Evolutionary conservation across 2,113 vertebrate species (phyloP).

Genomic region (Dicentrarchus labrax): DNA sequence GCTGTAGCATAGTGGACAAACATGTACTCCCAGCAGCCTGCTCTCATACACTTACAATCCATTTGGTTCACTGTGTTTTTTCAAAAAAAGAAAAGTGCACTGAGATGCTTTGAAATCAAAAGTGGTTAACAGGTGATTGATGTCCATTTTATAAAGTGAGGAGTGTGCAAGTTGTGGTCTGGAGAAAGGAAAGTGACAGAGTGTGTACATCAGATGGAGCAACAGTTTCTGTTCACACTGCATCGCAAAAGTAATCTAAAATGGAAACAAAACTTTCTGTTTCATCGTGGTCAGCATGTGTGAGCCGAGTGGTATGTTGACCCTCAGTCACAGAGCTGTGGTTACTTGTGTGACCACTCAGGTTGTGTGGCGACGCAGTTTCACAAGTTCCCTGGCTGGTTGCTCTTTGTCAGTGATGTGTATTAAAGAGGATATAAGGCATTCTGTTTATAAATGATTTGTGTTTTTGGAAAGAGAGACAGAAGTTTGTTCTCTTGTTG

Average conservation of each 20-base stretch:
- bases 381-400: constrained; percentile 48
- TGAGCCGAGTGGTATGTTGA: constrained; percentile 23
- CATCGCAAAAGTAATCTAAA: constrained; percentile 22
- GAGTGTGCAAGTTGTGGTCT: constrained; percentile 57
- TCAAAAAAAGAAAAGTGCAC: constrained; percentile 54
- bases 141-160: constrained; percentile 39
- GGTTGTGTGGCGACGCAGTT: constrained; percentile 21
- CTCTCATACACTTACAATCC: constrained; percentile 67
- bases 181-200: constrained; percentile 53
- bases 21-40: constrained; percentile 52
- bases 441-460: constrained; percentile 77
- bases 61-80: constrained; percentile 78
- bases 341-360: constrained; percentile 25
- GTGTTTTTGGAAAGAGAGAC: constrained; percentile 63
- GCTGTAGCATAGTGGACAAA: constrained; percentile 61
- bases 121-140: constrained; percentile 27
- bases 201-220: constrained; percentile 23
- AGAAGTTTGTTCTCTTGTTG: constrained; percentile 50
- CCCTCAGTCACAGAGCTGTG: constrained; percentile 36
- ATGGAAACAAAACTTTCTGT: constrained; percentile 17
- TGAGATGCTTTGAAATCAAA: constrained; percentile 63
- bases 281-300: constrained; percentile 26
- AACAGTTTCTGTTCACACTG: constrained; percentile 35
- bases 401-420: constrained; percentile 71
- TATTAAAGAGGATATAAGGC: constrained; percentile 72